Conservation (phyloP, 2,797 vertebrate species). For the Lerista edwardsae region DNA sequence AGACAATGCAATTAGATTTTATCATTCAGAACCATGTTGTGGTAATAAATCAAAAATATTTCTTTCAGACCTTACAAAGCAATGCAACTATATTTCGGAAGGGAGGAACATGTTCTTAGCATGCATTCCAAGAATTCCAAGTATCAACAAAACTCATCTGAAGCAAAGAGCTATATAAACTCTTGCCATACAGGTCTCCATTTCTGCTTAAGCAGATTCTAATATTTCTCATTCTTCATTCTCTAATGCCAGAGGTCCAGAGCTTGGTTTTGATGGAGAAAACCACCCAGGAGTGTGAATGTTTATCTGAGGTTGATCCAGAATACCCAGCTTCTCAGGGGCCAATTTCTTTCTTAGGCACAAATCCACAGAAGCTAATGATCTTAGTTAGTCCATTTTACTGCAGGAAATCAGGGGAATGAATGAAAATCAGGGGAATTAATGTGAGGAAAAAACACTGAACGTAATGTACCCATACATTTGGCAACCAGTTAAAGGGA, state of each 20-base stretch:
- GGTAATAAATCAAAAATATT: not conserved
- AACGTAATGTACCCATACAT: not conserved
- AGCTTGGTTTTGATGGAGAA: conserved; percentile 54
- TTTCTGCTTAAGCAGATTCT: conserved; percentile 38
- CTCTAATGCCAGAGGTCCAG: conserved; percentile 49
- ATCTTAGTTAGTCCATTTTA: conserved; percentile 29
- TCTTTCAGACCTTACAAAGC: not conserved
- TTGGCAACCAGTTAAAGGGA: not conserved
- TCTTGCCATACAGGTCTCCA: not conserved
- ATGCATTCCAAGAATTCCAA: conserved; percentile 17
- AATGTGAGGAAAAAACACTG: conserved; percentile 25
- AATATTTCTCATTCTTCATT: conserved; percentile 53
- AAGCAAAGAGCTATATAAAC: conserved; percentile 32
- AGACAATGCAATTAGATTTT: not conserved
- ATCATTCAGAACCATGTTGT: not conserved
- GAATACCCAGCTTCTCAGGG: conserved; percentile 45
- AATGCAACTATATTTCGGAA: not conserved
- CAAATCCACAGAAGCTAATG: conserved; percentile 27
- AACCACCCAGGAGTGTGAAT: conserved; percentile 60
- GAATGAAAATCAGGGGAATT: conserved; percentile 12
- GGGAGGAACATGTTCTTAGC: not conserved
- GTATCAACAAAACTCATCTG: conserved; percentile 20
- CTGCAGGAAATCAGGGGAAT: conserved; percentile 41
- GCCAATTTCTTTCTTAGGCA: conserved; percentile 7
- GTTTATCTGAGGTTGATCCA: conserved; percentile 49